Conservation (phyloP, 2,113 vertebrate species). For the Gorsachius goisagi region DNA sequence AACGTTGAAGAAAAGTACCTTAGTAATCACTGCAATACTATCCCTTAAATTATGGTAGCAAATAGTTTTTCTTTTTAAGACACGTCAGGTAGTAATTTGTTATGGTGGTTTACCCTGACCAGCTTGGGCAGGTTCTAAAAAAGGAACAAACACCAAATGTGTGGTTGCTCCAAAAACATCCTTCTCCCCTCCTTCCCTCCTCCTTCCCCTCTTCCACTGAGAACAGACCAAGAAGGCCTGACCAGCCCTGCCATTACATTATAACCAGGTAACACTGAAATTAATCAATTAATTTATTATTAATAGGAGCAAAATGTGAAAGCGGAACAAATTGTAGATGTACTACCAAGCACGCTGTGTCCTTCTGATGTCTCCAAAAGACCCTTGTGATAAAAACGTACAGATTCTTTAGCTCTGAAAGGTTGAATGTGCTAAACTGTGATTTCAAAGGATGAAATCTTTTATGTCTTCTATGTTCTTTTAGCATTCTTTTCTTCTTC, state of each 20-base stretch:
- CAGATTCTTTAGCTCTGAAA: not conserved
- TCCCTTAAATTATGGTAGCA: not conserved
- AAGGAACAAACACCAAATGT: not conserved
- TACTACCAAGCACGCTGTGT: not conserved
- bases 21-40: not conserved
- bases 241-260: not conserved
- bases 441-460: not conserved
- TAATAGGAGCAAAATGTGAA: conserved; percentile 50
- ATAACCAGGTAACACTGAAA: conserved; percentile 36
- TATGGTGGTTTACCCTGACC: not conserved
- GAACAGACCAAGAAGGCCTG: not conserved
- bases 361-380: conserved; percentile 8
- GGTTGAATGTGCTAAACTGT: not conserved
- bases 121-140: not conserved
- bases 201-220: not conserved
- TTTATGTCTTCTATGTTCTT: conserved; percentile 29
- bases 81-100: not conserved
- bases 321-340: not conserved
- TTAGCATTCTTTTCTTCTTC: conserved; percentile 26
- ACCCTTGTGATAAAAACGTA: not conserved
- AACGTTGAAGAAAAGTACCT: not conserved
- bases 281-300: conserved; percentile 63
- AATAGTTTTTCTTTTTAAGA: conserved; percentile 17
- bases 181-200: not conserved
- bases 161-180: not conserved